Percentiles rank a stretch among this genome's conserved stretches.
These are phyloP conservation scores for Ceratina australensis DNA, from an alignment of 1,140 invertebrate genomes.

Conservation along the genomic window DNA sequence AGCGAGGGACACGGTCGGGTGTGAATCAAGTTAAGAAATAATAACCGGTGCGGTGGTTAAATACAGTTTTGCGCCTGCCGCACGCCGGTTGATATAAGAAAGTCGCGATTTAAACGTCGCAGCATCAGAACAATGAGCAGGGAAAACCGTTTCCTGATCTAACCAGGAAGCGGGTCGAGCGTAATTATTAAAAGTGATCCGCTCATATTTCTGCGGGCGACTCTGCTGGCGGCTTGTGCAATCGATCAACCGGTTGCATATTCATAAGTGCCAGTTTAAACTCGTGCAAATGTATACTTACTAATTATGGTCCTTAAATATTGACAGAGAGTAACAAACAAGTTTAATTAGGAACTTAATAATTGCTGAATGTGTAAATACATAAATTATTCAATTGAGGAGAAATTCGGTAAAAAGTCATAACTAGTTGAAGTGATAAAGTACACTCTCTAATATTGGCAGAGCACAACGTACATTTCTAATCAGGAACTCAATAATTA, in stretches of 20 bases:
- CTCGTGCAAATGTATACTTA: too few species aligned
- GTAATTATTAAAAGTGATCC: background rate
- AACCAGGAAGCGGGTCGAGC: constrained; percentile 40
- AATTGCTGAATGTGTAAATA: too few species aligned
- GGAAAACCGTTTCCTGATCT: constrained; percentile 8
- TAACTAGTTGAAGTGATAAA: too few species aligned
- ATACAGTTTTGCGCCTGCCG: background rate
- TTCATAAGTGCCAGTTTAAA: background rate
- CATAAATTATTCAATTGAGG: too few species aligned
- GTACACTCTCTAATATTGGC: too few species aligned
- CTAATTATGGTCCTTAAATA: too few species aligned
- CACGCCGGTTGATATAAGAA: background rate
- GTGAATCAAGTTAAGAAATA: constrained; percentile 11
- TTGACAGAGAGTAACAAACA: too few species aligned
- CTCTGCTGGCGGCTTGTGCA: constrained; percentile 61
- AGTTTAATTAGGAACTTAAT: too few species aligned
- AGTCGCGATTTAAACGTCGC: background rate
- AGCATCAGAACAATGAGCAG: constrained; percentile 15
- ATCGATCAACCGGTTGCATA: constrained; percentile 33
- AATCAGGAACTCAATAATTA: too few species aligned
- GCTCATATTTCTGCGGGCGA: constrained; percentile 56
- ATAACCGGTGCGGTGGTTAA: constrained; percentile 3
- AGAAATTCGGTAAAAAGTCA: too few species aligned
- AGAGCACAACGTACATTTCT: too few species aligned
- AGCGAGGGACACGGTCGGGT: background rate